Evolutionary conservation across 2,888 invertebrate genomes (phyloP).

Genomic region (Brachynemurus nebulosus): DNA sequence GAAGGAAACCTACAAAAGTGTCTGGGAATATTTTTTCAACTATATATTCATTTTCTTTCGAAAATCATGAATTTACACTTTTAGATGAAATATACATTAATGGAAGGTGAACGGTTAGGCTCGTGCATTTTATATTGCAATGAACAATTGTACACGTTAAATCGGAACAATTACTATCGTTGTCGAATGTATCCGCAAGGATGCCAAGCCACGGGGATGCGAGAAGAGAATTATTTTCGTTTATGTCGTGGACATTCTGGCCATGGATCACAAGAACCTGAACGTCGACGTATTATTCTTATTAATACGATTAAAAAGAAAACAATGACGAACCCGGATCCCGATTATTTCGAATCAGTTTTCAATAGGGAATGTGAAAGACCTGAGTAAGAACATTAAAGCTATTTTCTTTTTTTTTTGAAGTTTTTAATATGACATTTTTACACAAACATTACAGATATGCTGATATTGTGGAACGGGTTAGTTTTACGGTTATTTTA

Average conservation of each 20-base stretch:
- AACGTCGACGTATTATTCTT: conserved; percentile 6
- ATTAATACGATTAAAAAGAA: conserved; percentile 10
- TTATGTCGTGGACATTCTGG: conserved; percentile 7
- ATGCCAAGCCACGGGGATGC: conserved; percentile 9
- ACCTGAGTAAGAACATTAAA: conserved; percentile 8
- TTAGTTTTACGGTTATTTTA: conserved; percentile 9
- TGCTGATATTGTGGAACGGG: conserved; percentile 8
- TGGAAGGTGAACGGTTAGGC: conserved; percentile 10
- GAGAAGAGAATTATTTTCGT: conserved; percentile 7
- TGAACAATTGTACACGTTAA: conserved; percentile 9
- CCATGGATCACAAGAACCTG: conserved; percentile 9
- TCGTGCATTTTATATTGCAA: conserved; percentile 8
- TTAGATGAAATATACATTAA: conserved; percentile 7
- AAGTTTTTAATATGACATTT: neutral
- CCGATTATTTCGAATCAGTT: conserved; percentile 6
- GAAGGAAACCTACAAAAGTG: no score
- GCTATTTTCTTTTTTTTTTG: neutral
- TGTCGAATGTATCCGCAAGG: conserved; percentile 10
- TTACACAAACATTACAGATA: conserved; percentile 3
- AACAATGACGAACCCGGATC: conserved; percentile 8
- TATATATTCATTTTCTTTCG: no score
- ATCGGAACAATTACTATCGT: conserved; percentile 9
- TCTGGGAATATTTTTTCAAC: no score
- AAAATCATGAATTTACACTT: conserved; percentile 2
- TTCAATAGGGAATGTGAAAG: conserved; percentile 9